These are phyloP conservation scores for Dolichotis patagonum DNA, from an alignment of 2,113 vertebrate genomes.

Conservation along the genomic window DNA sequence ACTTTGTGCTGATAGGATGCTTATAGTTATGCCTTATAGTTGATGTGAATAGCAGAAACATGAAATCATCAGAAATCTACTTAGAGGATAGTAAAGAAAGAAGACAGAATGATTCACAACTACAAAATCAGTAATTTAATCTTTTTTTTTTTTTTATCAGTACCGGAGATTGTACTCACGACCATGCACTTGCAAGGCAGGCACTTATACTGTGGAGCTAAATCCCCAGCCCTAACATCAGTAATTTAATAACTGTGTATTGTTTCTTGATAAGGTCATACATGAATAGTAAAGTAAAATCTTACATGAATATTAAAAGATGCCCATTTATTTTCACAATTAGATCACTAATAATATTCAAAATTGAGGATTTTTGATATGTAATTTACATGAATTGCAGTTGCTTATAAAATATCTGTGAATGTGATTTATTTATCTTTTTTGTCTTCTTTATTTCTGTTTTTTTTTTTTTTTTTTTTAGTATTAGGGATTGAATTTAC, in stretches of 20 bases:
- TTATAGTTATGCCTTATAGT: neutral
- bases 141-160: too few relatives aligned
- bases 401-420: conserved; percentile 3
- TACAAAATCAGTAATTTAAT: neutral
- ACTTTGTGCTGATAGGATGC: neutral
- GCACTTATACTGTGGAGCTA: too few relatives aligned
- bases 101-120: neutral
- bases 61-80: neutral
- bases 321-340: neutral
- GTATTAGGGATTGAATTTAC: too few relatives aligned
- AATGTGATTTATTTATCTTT: neutral
- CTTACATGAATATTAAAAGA: neutral
- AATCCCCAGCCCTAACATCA: too few relatives aligned
- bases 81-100: neutral
- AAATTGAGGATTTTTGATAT: neutral
- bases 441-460: neutral
- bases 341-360: neutral
- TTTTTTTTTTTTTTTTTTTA: neutral
- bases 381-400: neutral
- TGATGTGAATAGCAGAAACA: neutral
- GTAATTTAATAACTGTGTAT: neutral
- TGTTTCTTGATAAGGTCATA: neutral
- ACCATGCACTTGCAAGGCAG: too few relatives aligned
- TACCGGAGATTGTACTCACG: too few relatives aligned
- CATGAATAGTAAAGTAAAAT: neutral